Percentiles rank a stretch among this genome's conserved stretches.
These are phyloP conservation scores for Tragelaphus buxtoni DNA, from an alignment of 2,113 vertebrate genomes.

Conservation along the genomic window DNA sequence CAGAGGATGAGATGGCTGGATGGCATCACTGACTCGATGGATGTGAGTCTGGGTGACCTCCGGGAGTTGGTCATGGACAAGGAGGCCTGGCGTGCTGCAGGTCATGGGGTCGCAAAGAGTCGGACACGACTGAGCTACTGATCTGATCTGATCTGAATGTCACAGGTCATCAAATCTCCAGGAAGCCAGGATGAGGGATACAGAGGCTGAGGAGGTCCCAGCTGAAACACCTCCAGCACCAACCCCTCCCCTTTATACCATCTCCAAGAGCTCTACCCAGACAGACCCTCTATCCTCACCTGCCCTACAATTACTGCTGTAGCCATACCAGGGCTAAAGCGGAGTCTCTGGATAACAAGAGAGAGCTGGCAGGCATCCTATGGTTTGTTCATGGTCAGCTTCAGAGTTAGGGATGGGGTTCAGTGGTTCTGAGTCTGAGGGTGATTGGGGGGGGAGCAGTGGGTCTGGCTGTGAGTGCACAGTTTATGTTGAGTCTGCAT, in stretches of 20 bases:
- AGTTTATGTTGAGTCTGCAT: background rate
- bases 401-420: background rate
- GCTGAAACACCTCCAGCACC: background rate
- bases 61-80: too few species aligned
- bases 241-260: background rate
- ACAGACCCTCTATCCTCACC: background rate
- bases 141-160: slow-evolving; percentile 47
- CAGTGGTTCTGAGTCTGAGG: background rate
- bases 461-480: background rate
- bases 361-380: slow-evolving; percentile 83
- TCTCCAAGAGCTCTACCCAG: background rate
- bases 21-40: too few species aligned
- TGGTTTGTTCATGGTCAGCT: slow-evolving; percentile 84
- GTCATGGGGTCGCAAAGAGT: too few species aligned
- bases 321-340: slow-evolving; percentile 72
- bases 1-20: too few species aligned
- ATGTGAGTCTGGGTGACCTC: too few species aligned
- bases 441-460: background rate
- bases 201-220: background rate
- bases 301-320: background rate
- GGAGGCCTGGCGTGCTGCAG: too few species aligned
- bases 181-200: background rate
- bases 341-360: slow-evolving; percentile 83
- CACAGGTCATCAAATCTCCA: slow-evolving; percentile 79
- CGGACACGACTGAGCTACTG: too few species aligned